Evolutionary conservation across 2,113 vertebrate genomes (phyloP).

Genomic region (Paratilapia polleni): DNA sequence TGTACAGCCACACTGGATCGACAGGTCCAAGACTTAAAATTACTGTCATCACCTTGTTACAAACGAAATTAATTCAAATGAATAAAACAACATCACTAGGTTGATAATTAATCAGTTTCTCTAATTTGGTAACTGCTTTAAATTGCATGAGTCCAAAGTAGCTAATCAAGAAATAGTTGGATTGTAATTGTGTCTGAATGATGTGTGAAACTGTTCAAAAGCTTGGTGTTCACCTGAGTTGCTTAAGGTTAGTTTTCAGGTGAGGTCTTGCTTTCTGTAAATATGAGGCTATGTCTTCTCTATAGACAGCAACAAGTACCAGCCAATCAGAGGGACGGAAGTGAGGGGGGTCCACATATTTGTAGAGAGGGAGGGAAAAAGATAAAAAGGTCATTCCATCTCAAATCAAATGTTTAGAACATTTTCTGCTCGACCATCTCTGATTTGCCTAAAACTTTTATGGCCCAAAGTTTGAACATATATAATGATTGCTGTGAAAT

Average conservation of each 20-base stretch:
- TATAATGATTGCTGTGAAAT: no score
- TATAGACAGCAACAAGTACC: not conserved
- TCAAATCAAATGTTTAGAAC: no score
- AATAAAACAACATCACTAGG: not conserved
- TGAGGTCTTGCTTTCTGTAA: not conserved
- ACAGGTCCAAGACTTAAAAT: not conserved
- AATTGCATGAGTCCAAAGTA: not conserved
- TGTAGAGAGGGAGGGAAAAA: accelerated
- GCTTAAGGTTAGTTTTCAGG: not conserved
- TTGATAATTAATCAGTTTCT: not conserved
- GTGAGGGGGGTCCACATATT: not conserved
- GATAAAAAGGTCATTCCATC: no score
- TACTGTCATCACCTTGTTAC: not conserved
- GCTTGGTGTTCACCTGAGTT: not conserved
- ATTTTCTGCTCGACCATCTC: no score
- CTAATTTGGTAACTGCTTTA: not conserved
- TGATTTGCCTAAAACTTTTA: no score
- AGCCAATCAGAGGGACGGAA: not conserved
- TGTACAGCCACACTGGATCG: not conserved
- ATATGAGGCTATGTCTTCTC: not conserved
- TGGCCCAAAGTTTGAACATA: no score
- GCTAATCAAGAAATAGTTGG: not conserved
- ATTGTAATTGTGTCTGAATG: not conserved
- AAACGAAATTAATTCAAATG: not conserved
- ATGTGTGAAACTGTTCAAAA: not conserved